phyloP scores from a whole-genome alignment of 2,888 invertebrate genomes.

The Macrosiphum euphorbiae region DNA sequence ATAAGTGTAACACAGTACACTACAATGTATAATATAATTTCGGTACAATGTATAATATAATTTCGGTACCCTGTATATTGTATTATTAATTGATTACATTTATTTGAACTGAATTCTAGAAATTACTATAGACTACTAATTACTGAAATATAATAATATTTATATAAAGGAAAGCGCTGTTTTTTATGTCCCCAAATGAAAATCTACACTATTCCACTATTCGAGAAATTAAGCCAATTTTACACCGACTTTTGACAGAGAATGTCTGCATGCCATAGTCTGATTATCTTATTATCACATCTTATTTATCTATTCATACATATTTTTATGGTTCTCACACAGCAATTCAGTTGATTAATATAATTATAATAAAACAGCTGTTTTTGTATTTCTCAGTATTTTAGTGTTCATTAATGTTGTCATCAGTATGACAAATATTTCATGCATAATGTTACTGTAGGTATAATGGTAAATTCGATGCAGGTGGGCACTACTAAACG shows the following conservation, averaged over 20 bases:
- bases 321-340: not conserved
- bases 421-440: not conserved
- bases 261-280: not conserved
- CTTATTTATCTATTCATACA: not conserved
- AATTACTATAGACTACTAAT: not conserved
- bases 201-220: not conserved
- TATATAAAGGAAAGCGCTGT: not conserved
- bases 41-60: not conserved
- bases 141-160: not conserved
- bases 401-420: not conserved
- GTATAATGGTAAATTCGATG: not conserved
- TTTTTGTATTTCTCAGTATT: not conserved
- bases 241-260: not conserved
- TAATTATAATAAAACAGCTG: not conserved
- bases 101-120: not conserved
- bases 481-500: not conserved
- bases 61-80: not conserved
- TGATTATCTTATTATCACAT: not conserved
- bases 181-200: not conserved
- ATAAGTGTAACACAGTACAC: not conserved
- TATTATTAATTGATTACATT: not conserved
- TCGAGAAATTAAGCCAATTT: not conserved
- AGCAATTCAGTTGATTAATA: not conserved
- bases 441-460: not conserved
- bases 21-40: not conserved